These are phyloP conservation scores for Phragmatobia fuliginosa DNA, from an alignment of 2,888 invertebrate genomes.

Conservation along the genomic window DNA sequence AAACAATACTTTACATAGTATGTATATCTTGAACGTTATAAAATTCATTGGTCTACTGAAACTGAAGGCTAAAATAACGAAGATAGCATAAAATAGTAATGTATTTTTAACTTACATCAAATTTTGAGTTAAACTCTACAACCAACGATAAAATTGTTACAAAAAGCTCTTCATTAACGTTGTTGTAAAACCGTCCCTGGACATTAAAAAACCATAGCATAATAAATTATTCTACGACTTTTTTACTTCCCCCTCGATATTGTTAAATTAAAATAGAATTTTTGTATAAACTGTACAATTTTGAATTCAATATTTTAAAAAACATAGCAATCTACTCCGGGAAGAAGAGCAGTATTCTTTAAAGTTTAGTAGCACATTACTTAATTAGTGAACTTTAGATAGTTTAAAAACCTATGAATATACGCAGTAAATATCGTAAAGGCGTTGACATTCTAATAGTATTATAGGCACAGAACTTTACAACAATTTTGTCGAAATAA, in stretches of 20 bases:
- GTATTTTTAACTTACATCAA: constrained; percentile 28
- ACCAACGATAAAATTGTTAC: constrained; percentile 27
- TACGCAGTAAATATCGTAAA: too few species aligned
- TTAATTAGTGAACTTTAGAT: too few species aligned
- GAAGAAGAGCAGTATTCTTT: too few species aligned
- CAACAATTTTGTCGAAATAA: too few species aligned
- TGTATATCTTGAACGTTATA: too few species aligned
- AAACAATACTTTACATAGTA: not conserved
- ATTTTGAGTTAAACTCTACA: constrained; percentile 32
- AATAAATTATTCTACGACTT: not conserved
- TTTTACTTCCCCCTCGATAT: not conserved
- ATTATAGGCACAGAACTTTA: too few species aligned
- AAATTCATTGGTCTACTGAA: not conserved
- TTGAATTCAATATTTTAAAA: too few species aligned
- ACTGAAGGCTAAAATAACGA: constrained; percentile 18
- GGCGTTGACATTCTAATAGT: too few species aligned
- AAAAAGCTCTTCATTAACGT: constrained; percentile 22
- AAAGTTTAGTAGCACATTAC: too few species aligned
- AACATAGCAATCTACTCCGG: too few species aligned
- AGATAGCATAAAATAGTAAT: constrained; percentile 23
- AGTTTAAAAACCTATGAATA: too few species aligned
- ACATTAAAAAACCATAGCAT: constrained; percentile 7
- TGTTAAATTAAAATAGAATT: constrained; percentile 1
- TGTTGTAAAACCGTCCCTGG: constrained; percentile 2
- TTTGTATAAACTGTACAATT: too few species aligned